A percentile compares a stretch with the other conserved stretches of the same genome.
Conservation (phyloP, 2,113 vertebrate species). For the Atlantisia rogersi region DNA sequence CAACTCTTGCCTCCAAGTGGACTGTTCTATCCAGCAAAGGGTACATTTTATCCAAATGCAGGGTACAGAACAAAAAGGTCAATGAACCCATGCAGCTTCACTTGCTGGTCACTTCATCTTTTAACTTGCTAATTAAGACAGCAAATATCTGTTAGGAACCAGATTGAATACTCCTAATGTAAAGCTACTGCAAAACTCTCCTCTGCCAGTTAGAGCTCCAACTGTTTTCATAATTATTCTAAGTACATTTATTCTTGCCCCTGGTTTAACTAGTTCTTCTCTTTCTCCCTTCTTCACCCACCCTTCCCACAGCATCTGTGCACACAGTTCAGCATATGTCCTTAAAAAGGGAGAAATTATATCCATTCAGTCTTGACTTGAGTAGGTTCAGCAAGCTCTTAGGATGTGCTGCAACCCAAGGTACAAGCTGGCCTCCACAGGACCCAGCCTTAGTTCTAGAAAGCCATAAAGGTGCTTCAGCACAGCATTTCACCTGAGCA, state of each 20-base stretch:
- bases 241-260: background rate
- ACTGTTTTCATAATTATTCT: background rate
- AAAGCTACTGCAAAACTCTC: background rate
- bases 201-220: background rate
- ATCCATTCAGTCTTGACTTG: background rate
- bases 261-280: background rate
- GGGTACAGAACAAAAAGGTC: background rate
- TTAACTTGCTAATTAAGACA: background rate
- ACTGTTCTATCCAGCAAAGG: background rate
- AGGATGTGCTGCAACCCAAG: background rate
- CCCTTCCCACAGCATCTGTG: background rate
- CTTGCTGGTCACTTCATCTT: background rate
- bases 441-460: background rate
- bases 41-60: background rate
- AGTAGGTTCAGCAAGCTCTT: background rate
- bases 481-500: background rate
- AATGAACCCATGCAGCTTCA: background rate
- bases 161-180: background rate
- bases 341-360: background rate
- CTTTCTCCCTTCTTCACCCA: background rate
- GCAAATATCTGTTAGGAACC: background rate
- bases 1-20: background rate
- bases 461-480: background rate
- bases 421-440: background rate
- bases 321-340: background rate